Percentiles rank a stretch among this genome's conserved stretches.
Conservation (phyloP, 2,888 invertebrate species). For the Drosophila flavopinicola region DNA sequence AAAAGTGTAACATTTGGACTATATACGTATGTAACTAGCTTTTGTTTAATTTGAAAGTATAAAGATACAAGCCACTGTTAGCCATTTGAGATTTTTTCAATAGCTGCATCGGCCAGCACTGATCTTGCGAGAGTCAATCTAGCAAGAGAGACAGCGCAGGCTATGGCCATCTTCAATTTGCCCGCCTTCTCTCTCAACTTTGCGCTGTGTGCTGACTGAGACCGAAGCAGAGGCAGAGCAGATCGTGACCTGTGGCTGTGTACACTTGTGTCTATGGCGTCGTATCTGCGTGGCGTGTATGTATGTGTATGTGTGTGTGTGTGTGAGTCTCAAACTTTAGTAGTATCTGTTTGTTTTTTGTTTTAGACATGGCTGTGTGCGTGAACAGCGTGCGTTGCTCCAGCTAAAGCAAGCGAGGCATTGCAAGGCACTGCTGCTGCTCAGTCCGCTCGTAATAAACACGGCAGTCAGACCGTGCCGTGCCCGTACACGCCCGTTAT, state of each 20-base stretch:
- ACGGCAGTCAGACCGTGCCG: slow-evolving; percentile 51
- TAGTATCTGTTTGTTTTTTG: slow-evolving; percentile 39
- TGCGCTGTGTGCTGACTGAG: slow-evolving; percentile 17
- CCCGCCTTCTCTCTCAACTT: slow-evolving; percentile 59
- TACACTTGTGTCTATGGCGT: slow-evolving; percentile 50
- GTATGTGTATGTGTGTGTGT: slow-evolving; percentile 17
- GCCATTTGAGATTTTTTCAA: background rate
- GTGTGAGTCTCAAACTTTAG: slow-evolving; percentile 25
- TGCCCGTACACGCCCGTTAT: slow-evolving; percentile 41
- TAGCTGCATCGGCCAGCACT: slow-evolving; percentile 22
- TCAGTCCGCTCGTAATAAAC: slow-evolving; percentile 68
- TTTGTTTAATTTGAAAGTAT: background rate
- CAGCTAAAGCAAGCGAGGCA: slow-evolving; percentile 65
- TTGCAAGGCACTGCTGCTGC: slow-evolving; percentile 54
- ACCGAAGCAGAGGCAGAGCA: slow-evolving; percentile 12
- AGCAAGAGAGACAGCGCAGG: slow-evolving; percentile 14
- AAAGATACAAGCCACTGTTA: background rate
- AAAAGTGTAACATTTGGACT: background rate
- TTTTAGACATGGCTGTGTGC: slow-evolving; percentile 35
- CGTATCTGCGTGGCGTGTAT: slow-evolving; percentile 11
- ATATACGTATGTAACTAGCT: background rate
- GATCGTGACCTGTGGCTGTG: slow-evolving; percentile 60
- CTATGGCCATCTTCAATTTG: slow-evolving; percentile 66
- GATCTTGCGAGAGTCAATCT: slow-evolving; percentile 4
- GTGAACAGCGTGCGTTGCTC: slow-evolving; percentile 56